A percentile compares a stretch with the other conserved stretches of the same genome.
These are phyloP conservation scores for Carassius carassius DNA, from an alignment of 2,113 vertebrate genomes.

Conservation along the genomic window DNA sequence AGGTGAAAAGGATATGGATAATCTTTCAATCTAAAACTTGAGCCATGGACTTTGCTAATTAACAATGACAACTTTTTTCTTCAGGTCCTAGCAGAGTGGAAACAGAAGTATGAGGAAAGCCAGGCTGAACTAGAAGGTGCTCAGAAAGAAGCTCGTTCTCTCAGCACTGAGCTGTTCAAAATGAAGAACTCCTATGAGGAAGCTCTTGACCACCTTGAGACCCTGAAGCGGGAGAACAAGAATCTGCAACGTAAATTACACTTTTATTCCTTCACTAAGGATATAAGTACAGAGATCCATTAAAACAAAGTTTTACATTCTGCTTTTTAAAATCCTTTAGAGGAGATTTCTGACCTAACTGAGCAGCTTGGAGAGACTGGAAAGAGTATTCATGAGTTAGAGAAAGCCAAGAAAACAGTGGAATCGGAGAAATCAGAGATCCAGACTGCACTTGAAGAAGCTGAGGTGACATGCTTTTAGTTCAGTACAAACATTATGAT, in stretches of 20 bases:
- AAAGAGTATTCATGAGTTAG: slow-evolving; percentile 79
- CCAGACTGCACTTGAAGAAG: slow-evolving; percentile 21
- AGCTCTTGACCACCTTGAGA: slow-evolving; percentile 65
- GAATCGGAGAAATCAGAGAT: slow-evolving; percentile 73
- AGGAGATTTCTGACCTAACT: background rate
- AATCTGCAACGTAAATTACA: slow-evolving; percentile 50
- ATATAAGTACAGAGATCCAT: no score
- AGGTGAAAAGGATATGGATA: slow-evolving; percentile 5
- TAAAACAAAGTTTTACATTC: no score
- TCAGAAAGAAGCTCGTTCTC: no score
- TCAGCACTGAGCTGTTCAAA: no score
- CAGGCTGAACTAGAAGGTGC: no score
- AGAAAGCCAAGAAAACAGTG: slow-evolving; percentile 79
- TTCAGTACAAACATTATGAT: background rate
- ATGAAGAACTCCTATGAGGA: no score
- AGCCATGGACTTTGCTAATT: background rate
- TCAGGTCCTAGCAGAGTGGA: no score
- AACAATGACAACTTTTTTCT: background rate
- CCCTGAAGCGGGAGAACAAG: slow-evolving; percentile 52
- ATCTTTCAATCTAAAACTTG: no score
- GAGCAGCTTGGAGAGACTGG: background rate
- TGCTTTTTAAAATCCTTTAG: background rate
- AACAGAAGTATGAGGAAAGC: no score
- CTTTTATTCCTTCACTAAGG: background rate
- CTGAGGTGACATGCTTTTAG: background rate